These are phyloP conservation scores for Tortricodes alternella DNA, from an alignment of 2,888 invertebrate genomes.

Conservation along the genomic window DNA sequence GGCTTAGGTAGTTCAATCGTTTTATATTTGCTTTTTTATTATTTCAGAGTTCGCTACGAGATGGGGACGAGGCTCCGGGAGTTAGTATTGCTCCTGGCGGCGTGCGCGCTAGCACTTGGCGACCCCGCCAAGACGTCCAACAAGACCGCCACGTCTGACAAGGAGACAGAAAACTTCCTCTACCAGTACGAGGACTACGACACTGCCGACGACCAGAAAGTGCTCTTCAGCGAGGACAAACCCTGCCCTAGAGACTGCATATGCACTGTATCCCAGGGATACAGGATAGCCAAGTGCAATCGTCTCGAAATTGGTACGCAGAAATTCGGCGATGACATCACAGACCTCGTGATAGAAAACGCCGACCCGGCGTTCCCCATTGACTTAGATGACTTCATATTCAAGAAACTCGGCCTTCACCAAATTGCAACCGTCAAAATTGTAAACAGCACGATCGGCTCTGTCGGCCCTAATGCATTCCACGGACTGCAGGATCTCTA, in stretches of 20 bases:
- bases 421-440: slow-evolving; percentile 86
- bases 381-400: slow-evolving; percentile 83
- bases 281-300: slow-evolving; percentile 85
- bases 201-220: slow-evolving; percentile 74
- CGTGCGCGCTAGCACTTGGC: slow-evolving; percentile 67
- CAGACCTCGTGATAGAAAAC: slow-evolving; percentile 86
- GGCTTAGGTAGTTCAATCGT: slow-evolving; percentile 9
- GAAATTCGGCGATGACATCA: slow-evolving; percentile 85
- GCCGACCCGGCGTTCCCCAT: slow-evolving; percentile 83
- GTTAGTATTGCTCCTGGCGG: slow-evolving; percentile 76
- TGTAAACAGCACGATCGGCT: slow-evolving; percentile 86
- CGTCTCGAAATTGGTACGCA: slow-evolving; percentile 86
- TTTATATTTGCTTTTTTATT: slow-evolving; percentile 42
- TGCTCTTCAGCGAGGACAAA: slow-evolving; percentile 72
- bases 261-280: slow-evolving; percentile 83
- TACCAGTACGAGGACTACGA: slow-evolving; percentile 74
- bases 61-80: slow-evolving; percentile 79
- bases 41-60: slow-evolving; percentile 78
- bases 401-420: slow-evolving; percentile 84
- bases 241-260: slow-evolving; percentile 85
- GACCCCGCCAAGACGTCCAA: slow-evolving; percentile 61
- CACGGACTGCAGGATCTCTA: slow-evolving; percentile 85
- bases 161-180: slow-evolving; percentile 58
- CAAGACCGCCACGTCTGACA: slow-evolving; percentile 59
- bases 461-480: slow-evolving; percentile 87